Evolutionary conservation across 2,888 invertebrate species (phyloP).

Genomic region (Melieria picta): DNA sequence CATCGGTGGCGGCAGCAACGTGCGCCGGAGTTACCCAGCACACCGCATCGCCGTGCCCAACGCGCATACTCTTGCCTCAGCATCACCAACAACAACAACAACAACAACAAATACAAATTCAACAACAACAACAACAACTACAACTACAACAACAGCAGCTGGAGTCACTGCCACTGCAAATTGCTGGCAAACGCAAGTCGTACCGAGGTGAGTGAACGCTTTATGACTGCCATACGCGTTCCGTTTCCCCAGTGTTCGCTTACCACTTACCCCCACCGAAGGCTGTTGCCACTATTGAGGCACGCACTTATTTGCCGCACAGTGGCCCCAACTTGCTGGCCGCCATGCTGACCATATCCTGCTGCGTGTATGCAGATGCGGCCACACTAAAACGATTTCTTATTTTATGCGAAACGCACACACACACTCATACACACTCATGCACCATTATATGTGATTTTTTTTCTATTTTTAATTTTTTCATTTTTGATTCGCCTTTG

Average conservation of each 20-base stretch:
- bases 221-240: constrained; percentile 50
- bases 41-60: not conserved
- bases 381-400: not conserved
- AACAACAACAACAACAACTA: constrained; percentile 28
- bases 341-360: constrained; percentile 59
- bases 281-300: too few species aligned
- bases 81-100: not conserved
- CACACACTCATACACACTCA: constrained; percentile 18
- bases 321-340: constrained; percentile 31
- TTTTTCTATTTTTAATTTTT: not conserved
- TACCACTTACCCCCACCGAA: not conserved
- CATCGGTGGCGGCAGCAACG: not conserved
- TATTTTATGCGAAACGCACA: too few species aligned
- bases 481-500: constrained; percentile 7
- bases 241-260: not conserved
- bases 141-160: constrained; percentile 67
- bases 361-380: constrained; percentile 56
- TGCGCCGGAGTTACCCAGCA: too few species aligned
- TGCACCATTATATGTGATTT: too few species aligned
- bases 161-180: constrained; percentile 80
- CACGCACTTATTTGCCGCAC: constrained; percentile 21
- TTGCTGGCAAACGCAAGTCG: constrained; percentile 79
- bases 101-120: constrained; percentile 8
- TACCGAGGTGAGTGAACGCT: constrained; percentile 75
- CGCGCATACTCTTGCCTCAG: not conserved